A percentile compares a stretch with the other conserved stretches of the same genome.
phyloP scores from a whole-genome alignment of 2,888 invertebrate genomes.

The Erebia aethiops region DNA sequence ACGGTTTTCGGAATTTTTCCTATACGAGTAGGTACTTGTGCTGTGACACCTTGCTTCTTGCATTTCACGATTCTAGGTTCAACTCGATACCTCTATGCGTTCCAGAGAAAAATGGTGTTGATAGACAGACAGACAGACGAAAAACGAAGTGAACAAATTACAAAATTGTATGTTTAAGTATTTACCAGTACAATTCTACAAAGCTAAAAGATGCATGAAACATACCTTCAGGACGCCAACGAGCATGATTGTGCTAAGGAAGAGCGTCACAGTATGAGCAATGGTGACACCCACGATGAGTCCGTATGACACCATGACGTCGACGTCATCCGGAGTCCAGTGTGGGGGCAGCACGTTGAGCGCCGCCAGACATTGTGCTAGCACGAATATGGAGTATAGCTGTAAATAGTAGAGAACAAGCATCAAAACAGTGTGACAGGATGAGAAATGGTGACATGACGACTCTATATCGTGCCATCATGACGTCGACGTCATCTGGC shows the following conservation, averaged over 20 bases:
- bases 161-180: too few species aligned
- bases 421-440: slow-evolving; percentile 61
- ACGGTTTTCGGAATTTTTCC: too few species aligned
- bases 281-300: slow-evolving; percentile 52
- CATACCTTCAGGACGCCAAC: slow-evolving; percentile 66
- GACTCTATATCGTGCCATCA: slow-evolving; percentile 46
- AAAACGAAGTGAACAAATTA: too few species aligned
- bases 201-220: neutral
- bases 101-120: too few species aligned
- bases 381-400: slow-evolving; percentile 63
- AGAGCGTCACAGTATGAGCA: slow-evolving; percentile 57
- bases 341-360: slow-evolving; percentile 47
- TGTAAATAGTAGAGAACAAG: slow-evolving; percentile 48
- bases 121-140: too few species aligned
- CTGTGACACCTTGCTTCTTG: too few species aligned
- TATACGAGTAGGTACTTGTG: too few species aligned
- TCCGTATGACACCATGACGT: slow-evolving; percentile 46
- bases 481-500: slow-evolving; percentile 43
- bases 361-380: slow-evolving; percentile 62
- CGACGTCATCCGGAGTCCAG: slow-evolving; percentile 42
- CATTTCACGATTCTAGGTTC: too few species aligned
- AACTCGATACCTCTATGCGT: too few species aligned
- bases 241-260: slow-evolving; percentile 66
- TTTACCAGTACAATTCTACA: neutral
- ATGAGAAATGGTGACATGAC: slow-evolving; percentile 56